These are phyloP conservation scores for Glareola pratincola DNA, from an alignment of 2,113 vertebrate species.

Conservation along the genomic window DNA sequence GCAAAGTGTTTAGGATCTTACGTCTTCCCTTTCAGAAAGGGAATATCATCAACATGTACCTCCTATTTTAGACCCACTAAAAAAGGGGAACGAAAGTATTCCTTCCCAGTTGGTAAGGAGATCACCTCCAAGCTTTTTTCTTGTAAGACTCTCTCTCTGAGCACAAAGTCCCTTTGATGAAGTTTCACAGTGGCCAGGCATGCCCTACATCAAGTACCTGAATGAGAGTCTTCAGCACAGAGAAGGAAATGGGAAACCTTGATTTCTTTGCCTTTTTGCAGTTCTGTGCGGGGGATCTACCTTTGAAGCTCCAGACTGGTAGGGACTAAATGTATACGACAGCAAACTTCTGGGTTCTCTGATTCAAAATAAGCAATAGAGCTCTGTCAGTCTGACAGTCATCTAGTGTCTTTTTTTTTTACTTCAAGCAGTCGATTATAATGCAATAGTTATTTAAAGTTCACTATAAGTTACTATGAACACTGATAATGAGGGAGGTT, in stretches of 20 bases:
- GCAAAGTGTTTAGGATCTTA: background rate
- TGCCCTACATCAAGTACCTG: background rate
- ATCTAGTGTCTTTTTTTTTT: background rate
- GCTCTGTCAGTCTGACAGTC: background rate
- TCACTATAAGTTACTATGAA: background rate
- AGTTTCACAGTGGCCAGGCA: background rate
- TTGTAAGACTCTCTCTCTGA: background rate
- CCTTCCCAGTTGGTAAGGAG: background rate
- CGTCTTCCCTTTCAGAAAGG: background rate
- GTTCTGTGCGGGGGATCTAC: background rate
- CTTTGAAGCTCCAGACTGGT: background rate
- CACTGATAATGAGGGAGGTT: background rate
- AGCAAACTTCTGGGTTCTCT: background rate
- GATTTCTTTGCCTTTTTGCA: background rate
- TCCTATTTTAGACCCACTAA: background rate
- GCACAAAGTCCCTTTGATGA: slow-evolving; percentile 24
- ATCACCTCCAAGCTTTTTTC: background rate
- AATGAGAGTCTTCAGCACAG: background rate
- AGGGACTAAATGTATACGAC: background rate
- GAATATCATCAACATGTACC: background rate
- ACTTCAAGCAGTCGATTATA: background rate
- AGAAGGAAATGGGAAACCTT: background rate
- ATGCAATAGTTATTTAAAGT: background rate
- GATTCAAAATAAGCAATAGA: background rate
- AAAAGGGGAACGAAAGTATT: background rate